Base-by-base conservation (phyloP, 1,140 invertebrate species). In the Listronotus oregonensis region DNA sequence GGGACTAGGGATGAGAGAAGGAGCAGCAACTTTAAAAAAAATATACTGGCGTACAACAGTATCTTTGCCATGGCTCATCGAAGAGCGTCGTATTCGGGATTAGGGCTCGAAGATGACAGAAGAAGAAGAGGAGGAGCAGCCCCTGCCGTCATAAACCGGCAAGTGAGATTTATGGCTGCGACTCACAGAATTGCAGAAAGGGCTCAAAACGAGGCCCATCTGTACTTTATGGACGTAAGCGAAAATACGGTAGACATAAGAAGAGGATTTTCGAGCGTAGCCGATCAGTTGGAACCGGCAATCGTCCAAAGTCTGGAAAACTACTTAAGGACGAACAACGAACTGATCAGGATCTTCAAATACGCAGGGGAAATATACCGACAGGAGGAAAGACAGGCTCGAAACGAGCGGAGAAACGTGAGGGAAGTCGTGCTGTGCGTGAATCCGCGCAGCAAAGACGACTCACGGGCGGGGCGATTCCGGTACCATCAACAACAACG, bases 21-120 rank as follows among this genome's bases (percentile, higher is more conserved):
- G 39, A 40, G n/a, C 39, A 40, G 39, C 39, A 40, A 40, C 39
- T 40, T 40, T 40, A 40, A 40, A 40, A 40, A 40, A 40, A 9
- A 40, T n/a, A 40, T 40, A 9, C 8, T 8, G n/a, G 39, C 39
- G 39, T 40, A 40, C n/a, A 40, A 40, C 39, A 40, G 39, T 40
- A 40, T 40, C 8, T 40, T 40, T 40, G 39, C 39, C 39, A n/a
- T 40, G 39, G 39, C n/a, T 9, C 39, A 40, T 40, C 39, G 8
- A 9, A 40, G 39, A 40, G 39, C 8, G n/a, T 9, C 8, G 8
- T 40, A 40, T 40, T 8, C 39, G n/a, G 39, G 39, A 40, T 40
- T 40, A n/a, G 39, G 39, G 39, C 39, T 40, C 8, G 39, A n/a
- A 40, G 39, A 40, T 40, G 39, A 8, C n/a, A 9, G 8, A 9